phyloP scores from a whole-genome alignment of 2,888 invertebrate genomes.

The Epirrita christyi region DNA sequence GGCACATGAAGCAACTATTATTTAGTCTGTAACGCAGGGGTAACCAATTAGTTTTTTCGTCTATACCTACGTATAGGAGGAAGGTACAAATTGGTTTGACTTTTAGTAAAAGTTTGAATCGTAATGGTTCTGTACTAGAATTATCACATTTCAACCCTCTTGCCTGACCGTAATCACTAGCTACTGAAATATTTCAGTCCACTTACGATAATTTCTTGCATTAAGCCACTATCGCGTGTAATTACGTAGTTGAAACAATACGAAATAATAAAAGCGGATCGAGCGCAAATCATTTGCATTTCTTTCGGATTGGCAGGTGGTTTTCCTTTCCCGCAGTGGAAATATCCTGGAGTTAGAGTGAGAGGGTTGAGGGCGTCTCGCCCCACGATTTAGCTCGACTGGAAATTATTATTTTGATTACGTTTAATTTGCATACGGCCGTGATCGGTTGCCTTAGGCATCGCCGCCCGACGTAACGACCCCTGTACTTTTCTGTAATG shows the following conservation, averaged over 20 bases:
- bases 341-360: slow-evolving; percentile 54
- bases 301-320: slow-evolving; percentile 59
- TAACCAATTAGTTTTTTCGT: too few species aligned
- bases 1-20: too few species aligned
- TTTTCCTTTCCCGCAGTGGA: slow-evolving; percentile 58
- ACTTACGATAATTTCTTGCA: slow-evolving; percentile 75
- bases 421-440: slow-evolving; percentile 83
- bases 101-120: slow-evolving; percentile 19
- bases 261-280: slow-evolving; percentile 76
- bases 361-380: slow-evolving; percentile 54
- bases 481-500: slow-evolving; percentile 84
- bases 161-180: slow-evolving; percentile 49
- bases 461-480: slow-evolving; percentile 72
- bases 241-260: slow-evolving; percentile 74
- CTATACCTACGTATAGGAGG: too few species aligned
- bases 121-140: slow-evolving; percentile 40
- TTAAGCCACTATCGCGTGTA: slow-evolving; percentile 71
- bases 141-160: slow-evolving; percentile 57
- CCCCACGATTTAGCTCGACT: slow-evolving; percentile 57
- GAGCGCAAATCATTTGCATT: slow-evolving; percentile 74
- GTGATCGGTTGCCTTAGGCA: slow-evolving; percentile 62
- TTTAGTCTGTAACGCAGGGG: too few species aligned
- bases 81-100: background rate
- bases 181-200: slow-evolving; percentile 72
- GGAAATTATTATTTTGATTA: slow-evolving; percentile 84